Base-by-base conservation (phyloP, 2,888 invertebrate genomes). In the Parnassius smintheus region DNA sequence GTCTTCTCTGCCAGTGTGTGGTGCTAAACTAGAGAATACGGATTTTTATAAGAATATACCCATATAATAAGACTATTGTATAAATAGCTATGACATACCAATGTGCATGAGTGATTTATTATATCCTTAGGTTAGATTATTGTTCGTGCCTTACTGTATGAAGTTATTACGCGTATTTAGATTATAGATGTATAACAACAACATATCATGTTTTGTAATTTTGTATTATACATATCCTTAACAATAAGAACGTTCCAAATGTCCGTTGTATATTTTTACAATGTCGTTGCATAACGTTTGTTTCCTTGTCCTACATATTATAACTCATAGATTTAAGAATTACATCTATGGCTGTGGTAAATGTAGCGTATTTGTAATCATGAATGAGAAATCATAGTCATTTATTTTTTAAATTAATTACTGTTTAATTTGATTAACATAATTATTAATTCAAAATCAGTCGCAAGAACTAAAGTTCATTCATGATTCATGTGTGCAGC, bases 301-400 rank as follows among this genome's bases (percentile, higher is more conserved):
- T 64, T 59, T 66, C 68, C 59, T 65, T 69, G 59, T 64, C 65
- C 56, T 68, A 66, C 41, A 70, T 61, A 65, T 52, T 35, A 69
- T 70, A 71, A 72, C 71, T 73, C 70, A 71, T 81, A 81, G 75
- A 67, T 57, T 82, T 59, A 83, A 81, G 77, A 72, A 75, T 72
- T 79, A 81, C 76, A 74, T 78, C 76, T 83, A 84, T 86, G 88
- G 87, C 88, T 88, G 87, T 88, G 86, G 83, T 81, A 77, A 73
- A 72, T 73, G 71, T 68, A 69, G 65, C 69, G 67, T 72, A 55
- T 63, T 35, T 71, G 70, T 71, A 69, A 71, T 72, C 76, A 68
- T 77, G 71, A 71, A 73, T 80, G 79, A 78, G 77, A 82, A 83
- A 83, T 85, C 83, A 85, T 86, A 83, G 82, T 85, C 82, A 81